phyloP scores from a whole-genome alignment of 2,888 invertebrate genomes.

The Scaptomyza reducta region DNA sequence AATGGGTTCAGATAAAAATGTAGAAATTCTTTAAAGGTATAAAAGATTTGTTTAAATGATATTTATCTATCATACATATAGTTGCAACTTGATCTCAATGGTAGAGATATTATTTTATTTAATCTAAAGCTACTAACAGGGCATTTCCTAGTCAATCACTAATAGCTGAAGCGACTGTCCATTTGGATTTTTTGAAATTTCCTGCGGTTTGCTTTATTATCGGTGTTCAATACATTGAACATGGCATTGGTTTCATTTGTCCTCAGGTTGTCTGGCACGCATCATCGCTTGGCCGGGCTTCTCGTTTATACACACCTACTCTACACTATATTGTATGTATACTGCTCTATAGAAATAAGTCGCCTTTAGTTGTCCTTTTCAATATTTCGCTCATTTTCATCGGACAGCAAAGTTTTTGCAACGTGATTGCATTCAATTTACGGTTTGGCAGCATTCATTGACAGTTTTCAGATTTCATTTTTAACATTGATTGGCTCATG shows the following conservation, averaged over 20 bases:
- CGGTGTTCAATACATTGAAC: constrained; percentile 24
- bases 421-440: constrained; percentile 54
- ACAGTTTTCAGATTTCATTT: neutral
- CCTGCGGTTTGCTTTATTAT: constrained; percentile 33
- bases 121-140: neutral
- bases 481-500: constrained; percentile 8
- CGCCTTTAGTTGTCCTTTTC: neutral
- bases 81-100: neutral
- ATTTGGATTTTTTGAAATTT: neutral
- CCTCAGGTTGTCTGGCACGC: constrained; percentile 39
- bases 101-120: neutral
- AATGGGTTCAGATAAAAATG: no score
- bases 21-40: no score
- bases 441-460: constrained; percentile 37
- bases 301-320: neutral
- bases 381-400: constrained; percentile 26
- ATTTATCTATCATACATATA: no score
- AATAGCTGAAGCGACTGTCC: neutral
- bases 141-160: neutral
- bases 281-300: constrained; percentile 14
- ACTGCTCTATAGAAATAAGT: neutral
- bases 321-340: neutral
- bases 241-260: constrained; percentile 30
- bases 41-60: no score
- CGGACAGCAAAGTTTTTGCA: constrained; percentile 34